Percentiles rank a stretch among this genome's conserved stretches.
These are phyloP conservation scores for Malurus elegans DNA, from an alignment of 2,113 vertebrate genomes.

Conservation along the genomic window DNA sequence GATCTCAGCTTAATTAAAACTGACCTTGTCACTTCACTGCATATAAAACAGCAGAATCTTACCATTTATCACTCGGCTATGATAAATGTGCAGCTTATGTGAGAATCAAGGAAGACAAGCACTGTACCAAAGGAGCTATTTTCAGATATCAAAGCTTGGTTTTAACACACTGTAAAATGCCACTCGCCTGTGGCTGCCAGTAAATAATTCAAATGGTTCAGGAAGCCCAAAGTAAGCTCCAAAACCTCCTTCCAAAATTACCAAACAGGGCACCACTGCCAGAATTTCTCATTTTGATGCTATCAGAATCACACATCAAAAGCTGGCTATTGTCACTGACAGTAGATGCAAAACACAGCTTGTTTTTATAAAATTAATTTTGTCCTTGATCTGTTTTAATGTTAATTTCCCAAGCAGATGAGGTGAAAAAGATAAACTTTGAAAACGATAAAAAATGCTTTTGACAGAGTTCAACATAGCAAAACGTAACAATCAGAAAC, in stretches of 20 bases:
- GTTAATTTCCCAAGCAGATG: not conserved
- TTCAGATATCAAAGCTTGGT: slow-evolving; percentile 64
- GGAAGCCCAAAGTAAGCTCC: slow-evolving; percentile 67
- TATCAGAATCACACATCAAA: slow-evolving; percentile 48
- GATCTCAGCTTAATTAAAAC: slow-evolving; percentile 85
- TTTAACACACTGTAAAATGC: slow-evolving; percentile 60
- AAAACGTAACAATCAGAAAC: not conserved
- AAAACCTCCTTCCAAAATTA: slow-evolving; percentile 22
- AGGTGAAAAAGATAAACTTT: not conserved
- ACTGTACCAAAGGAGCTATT: slow-evolving; percentile 62
- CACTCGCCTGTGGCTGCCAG: slow-evolving; percentile 46
- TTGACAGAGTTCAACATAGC: not conserved
- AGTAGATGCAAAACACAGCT: slow-evolving; percentile 53
- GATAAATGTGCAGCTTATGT: slow-evolving; percentile 68
- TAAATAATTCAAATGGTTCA: slow-evolving; percentile 67
- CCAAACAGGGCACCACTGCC: slow-evolving; percentile 20
- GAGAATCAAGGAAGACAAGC: slow-evolving; percentile 60
- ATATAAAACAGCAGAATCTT: slow-evolving; percentile 75
- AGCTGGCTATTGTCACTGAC: slow-evolving; percentile 58
- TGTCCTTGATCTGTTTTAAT: not conserved
- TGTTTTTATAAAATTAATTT: slow-evolving; percentile 64
- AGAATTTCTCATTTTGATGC: slow-evolving; percentile 38
- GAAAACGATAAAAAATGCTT: not conserved
- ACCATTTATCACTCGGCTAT: slow-evolving; percentile 72
- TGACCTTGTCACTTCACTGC: slow-evolving; percentile 80